These are phyloP conservation scores for Brachionus plicatilis DNA, from an alignment of 1,140 invertebrate genomes.

Conservation along the genomic window DNA sequence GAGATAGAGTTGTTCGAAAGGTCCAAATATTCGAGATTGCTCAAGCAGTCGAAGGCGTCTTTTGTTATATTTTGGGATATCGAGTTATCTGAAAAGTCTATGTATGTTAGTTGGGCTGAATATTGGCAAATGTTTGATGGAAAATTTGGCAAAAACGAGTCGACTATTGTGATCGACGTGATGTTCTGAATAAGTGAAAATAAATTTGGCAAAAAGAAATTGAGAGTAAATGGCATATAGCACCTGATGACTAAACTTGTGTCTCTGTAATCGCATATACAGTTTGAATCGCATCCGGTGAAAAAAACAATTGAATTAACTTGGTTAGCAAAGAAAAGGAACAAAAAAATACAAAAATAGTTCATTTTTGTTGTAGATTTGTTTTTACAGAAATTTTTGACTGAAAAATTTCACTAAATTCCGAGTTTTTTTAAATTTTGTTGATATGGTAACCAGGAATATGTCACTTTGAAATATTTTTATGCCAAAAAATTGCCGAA, in stretches of 20 bases:
- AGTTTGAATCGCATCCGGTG: not conserved
- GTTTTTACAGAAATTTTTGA: not conserved
- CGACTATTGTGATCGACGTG: not conserved
- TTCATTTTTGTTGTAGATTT: not conserved
- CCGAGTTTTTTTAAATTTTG: not conserved
- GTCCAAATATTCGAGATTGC: not conserved
- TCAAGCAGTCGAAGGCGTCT: not conserved
- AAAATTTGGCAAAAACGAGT: not conserved
- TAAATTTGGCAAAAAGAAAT: not conserved
- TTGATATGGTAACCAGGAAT: not conserved
- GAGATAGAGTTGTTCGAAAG: conserved; percentile 16
- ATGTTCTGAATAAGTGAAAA: not conserved
- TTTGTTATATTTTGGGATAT: not conserved
- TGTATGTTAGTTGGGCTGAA: not conserved
- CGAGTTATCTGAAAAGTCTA: not conserved
- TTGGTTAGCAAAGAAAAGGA: not conserved
- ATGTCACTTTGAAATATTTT: not conserved
- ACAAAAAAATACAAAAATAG: not conserved
- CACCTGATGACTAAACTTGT: not conserved
- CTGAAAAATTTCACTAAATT: not conserved
- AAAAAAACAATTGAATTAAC: not conserved
- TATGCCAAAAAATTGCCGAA: not conserved
- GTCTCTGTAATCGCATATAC: not conserved
- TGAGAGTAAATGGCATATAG: not conserved
- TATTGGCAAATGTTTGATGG: not conserved